phyloP scores from a whole-genome alignment of 1,140 invertebrate species.

The Adoxophyes honmai region DNA sequence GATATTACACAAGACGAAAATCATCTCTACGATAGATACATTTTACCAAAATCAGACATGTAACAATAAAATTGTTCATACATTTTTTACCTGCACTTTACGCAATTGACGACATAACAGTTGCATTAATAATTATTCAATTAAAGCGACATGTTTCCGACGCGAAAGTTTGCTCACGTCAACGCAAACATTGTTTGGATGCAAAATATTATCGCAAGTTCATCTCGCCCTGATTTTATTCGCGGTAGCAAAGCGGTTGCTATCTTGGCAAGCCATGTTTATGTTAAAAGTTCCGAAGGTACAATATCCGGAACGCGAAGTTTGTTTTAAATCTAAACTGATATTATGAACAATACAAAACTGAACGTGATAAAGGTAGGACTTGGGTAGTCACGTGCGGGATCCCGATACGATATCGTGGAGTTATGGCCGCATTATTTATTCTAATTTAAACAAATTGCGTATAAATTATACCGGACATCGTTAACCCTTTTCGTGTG shows the following conservation, averaged over 20 bases:
- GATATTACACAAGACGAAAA: no score
- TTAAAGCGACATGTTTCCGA: no score
- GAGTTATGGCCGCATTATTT: conserved; percentile 2
- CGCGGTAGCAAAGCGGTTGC: neutral
- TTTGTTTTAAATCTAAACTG: conserved; percentile 34
- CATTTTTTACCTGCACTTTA: no score
- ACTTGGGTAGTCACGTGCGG: conserved; percentile 21
- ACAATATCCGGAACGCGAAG: conserved; percentile 21
- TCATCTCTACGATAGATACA: no score
- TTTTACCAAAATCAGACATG: no score
- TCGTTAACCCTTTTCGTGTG: conserved; percentile 9
- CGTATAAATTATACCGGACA: conserved; percentile 3
- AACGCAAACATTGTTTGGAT: conserved; percentile 45
- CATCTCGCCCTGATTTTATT: neutral
- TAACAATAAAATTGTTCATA: no score
- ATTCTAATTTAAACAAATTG: conserved; percentile 7
- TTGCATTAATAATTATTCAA: no score
- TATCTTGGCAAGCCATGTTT: conserved; percentile 30
- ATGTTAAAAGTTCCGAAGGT: conserved; percentile 34
- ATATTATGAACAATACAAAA: conserved; percentile 29
- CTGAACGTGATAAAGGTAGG: conserved; percentile 34
- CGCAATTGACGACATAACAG: no score
- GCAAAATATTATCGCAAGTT: neutral
- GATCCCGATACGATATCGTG: neutral
- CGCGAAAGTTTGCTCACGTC: no score